Conservation (phyloP, 1,140 invertebrate genomes). For the Leptinotarsa texana region DNA sequence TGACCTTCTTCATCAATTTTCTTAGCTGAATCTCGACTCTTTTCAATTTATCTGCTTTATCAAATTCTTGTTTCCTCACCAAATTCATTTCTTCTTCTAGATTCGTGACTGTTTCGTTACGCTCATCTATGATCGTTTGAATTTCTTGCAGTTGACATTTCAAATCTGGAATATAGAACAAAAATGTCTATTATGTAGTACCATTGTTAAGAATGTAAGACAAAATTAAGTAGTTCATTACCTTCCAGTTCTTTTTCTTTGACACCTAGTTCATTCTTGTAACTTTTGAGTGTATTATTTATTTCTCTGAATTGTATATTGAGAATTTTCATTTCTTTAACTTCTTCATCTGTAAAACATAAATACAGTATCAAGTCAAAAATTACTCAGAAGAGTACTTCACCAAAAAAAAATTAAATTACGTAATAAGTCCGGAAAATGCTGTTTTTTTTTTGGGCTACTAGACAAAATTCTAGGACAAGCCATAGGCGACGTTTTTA, state of each 20-base stretch:
- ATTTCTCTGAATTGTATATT: slow-evolving; percentile 43
- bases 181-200: not conserved
- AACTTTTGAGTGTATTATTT: slow-evolving; percentile 29
- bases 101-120: slow-evolving; percentile 33
- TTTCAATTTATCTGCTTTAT: slow-evolving; percentile 52
- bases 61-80: slow-evolving; percentile 49
- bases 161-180: slow-evolving; percentile 31
- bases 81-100: slow-evolving; percentile 51
- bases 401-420: no score
- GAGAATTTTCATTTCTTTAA: slow-evolving; percentile 45
- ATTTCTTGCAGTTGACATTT: slow-evolving; percentile 36
- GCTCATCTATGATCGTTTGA: slow-evolving; percentile 28
- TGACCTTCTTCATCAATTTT: slow-evolving; percentile 40
- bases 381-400: no score
- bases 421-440: no score
- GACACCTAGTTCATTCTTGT: slow-evolving; percentile 35
- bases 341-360: slow-evolving; percentile 42
- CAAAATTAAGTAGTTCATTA: slow-evolving; percentile 26
- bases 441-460: no score
- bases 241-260: slow-evolving; percentile 41
- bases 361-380: no score
- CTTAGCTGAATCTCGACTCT: slow-evolving; percentile 47
- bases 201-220: slow-evolving; percentile 1
- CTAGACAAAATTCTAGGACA: no score
- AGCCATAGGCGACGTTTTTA: no score